Evolutionary conservation across 2,113 vertebrate species (phyloP).

Genomic region (Cisticola juncidis): DNA sequence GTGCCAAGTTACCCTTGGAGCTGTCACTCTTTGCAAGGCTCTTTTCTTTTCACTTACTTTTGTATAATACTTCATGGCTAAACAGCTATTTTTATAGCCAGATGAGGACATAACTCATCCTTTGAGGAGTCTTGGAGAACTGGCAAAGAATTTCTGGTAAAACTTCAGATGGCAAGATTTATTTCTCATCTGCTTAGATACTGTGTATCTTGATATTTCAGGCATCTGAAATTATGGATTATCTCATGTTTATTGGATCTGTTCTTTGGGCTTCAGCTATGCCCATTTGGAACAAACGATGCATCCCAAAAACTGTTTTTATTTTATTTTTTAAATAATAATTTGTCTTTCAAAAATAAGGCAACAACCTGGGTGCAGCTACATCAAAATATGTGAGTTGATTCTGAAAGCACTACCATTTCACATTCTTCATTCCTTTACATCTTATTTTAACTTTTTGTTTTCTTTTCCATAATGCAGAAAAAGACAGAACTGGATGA

Average conservation of each 20-base stretch:
- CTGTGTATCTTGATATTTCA: not conserved
- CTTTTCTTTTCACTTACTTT: slow-evolving; percentile 58
- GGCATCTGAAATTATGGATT: not conserved
- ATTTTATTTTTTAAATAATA: not conserved
- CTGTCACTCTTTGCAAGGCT: slow-evolving; percentile 56
- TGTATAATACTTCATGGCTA: slow-evolving; percentile 41
- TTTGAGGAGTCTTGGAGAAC: slow-evolving; percentile 31
- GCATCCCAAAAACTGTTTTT: not conserved
- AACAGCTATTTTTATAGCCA: slow-evolving; percentile 50
- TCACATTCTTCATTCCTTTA: not conserved
- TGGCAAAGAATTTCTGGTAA: not conserved
- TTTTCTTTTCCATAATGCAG: slow-evolving; percentile 8
- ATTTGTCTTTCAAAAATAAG: not conserved
- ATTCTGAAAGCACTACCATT: not conserved
- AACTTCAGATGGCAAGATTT: slow-evolving; percentile 6
- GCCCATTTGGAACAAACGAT: not conserved
- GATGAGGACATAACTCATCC: slow-evolving; percentile 39
- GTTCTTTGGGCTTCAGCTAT: not conserved
- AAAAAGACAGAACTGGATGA: not conserved
- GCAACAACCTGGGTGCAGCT: not conserved
- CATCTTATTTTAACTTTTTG: not conserved
- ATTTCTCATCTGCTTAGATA: not conserved
- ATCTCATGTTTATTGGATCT: not conserved
- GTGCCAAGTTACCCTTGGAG: slow-evolving; percentile 51
- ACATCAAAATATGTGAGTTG: not conserved